phyloP scores from a whole-genome alignment of 2,888 invertebrate genomes.

The Carterocephalus palaemon region DNA sequence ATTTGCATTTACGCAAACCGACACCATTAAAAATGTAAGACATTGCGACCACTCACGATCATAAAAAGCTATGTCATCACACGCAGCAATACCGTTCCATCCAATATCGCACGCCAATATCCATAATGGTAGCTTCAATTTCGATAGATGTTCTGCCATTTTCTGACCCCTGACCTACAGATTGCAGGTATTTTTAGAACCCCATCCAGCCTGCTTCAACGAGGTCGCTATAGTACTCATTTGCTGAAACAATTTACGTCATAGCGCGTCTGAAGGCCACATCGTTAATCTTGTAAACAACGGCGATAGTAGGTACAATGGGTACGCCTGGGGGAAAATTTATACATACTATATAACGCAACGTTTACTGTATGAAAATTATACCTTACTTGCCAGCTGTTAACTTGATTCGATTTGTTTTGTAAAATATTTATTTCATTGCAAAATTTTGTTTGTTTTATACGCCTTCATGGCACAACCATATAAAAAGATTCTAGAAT shows the following conservation, averaged over 20 bases:
- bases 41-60: conserved; percentile 2
- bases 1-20: no score
- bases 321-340: conserved; percentile 25
- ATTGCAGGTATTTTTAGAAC: conserved; percentile 67
- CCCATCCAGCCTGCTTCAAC: conserved; percentile 49
- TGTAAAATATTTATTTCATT: no score
- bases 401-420: no score
- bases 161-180: conserved; percentile 64
- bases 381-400: no score
- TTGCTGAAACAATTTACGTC: conserved; percentile 77
- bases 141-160: conserved; percentile 29
- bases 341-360: conserved; percentile 11
- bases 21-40: not conserved
- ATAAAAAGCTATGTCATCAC: conserved; percentile 17
- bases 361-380: no score
- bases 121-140: conserved; percentile 17
- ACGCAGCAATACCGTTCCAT: conserved; percentile 13
- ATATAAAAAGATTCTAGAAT: no score
- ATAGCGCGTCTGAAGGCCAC: conserved; percentile 57
- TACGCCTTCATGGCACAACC: no score
- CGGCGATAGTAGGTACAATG: conserved; percentile 38
- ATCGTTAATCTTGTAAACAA: conserved; percentile 58
- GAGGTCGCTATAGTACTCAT: conserved; percentile 61
- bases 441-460: no score
- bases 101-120: conserved; percentile 24